Base-by-base conservation (phyloP, 2,888 invertebrate species). In the Tiliacea aurago region DNA sequence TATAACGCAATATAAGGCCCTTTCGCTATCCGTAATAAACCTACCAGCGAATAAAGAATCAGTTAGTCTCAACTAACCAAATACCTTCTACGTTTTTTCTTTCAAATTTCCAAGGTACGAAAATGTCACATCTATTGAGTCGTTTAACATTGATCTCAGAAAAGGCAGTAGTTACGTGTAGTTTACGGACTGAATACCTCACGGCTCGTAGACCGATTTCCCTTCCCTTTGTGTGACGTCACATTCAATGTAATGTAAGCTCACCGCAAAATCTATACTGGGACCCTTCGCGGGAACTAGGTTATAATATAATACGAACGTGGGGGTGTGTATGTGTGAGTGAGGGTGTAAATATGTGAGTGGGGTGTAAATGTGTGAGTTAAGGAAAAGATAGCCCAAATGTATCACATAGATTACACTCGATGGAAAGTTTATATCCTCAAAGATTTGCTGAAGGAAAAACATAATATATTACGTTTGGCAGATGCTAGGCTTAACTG, bases 121-220 rank as follows among this genome's bases (percentile, higher is more conserved):
- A 59, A 71, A 72, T 37, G 9, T 47, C 23, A 20, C 23, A 13
- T 71, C 53, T 76, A 70, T 45, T 69, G 59, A 77, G 63, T 65
- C 62, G 74, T 80, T 85, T 72, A 73, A 76, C 73, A 80, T 58
- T 51, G 73, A 80, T 73, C 70, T 72, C 61, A 23, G 56, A 74
- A 55, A 67, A 64, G 63, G 59, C 56, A 80, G 75, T 80, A 80
- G 65, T 77, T 75, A 76, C 74, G 67, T 62, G 63, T 73, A 74
- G 70, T 69, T 77, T 76, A 82, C 69, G 41, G 33, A 33, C 33
- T 76, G 73, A 84, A 76, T 80, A 75, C 80, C 70, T 84, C 70
- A 82, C 84, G 84, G 78, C 76, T 80, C 84, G 82, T 85, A 84
- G 70, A 82, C 61, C 82, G 80, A 86, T 85, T 86, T 86, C 76